Percentiles rank a stretch among this genome's conserved stretches.
phyloP scores from a whole-genome alignment of 2,888 invertebrate genomes.

The Meganola albula region DNA sequence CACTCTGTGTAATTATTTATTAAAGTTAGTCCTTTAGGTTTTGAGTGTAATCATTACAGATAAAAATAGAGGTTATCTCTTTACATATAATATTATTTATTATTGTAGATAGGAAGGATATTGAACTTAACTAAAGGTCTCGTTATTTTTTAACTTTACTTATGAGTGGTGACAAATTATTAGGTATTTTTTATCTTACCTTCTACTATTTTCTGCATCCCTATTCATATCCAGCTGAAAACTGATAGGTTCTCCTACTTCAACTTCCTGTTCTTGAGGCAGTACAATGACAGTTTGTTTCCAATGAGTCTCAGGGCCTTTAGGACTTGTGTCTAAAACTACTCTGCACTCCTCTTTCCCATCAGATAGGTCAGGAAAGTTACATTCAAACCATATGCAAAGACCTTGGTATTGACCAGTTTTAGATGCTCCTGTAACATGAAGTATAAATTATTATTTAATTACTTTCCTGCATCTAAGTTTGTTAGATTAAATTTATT shows the following conservation, averaged over 20 bases:
- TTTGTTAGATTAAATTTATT: no score
- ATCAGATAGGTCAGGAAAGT: slow-evolving; percentile 77
- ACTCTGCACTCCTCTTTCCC: slow-evolving; percentile 74
- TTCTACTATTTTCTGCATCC: slow-evolving; percentile 56
- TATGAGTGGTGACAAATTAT: no score
- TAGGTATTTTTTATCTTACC: no score
- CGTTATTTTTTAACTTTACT: no score
- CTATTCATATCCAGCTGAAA: slow-evolving; percentile 81
- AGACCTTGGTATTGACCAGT: slow-evolving; percentile 83
- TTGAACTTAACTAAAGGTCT: no score
- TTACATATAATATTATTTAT: no score
- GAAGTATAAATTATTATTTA: not conserved
- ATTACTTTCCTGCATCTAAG: no score
- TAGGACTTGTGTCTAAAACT: slow-evolving; percentile 86
- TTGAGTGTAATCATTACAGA: no score
- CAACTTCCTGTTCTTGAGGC: slow-evolving; percentile 79
- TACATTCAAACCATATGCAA: slow-evolving; percentile 89
- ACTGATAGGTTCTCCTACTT: slow-evolving; percentile 80
- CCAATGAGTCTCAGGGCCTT: slow-evolving; percentile 89
- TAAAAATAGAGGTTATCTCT: no score
- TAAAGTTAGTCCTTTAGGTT: no score
- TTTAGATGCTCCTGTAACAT: slow-evolving; percentile 66
- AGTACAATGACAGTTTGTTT: slow-evolving; percentile 93
- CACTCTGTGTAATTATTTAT: no score
- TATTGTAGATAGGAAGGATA: no score